Evolutionary conservation across 2,888 invertebrate species (phyloP), one percentile per base, ranked within the genome.

Genomic region (Candidula unifasciata): DNA sequence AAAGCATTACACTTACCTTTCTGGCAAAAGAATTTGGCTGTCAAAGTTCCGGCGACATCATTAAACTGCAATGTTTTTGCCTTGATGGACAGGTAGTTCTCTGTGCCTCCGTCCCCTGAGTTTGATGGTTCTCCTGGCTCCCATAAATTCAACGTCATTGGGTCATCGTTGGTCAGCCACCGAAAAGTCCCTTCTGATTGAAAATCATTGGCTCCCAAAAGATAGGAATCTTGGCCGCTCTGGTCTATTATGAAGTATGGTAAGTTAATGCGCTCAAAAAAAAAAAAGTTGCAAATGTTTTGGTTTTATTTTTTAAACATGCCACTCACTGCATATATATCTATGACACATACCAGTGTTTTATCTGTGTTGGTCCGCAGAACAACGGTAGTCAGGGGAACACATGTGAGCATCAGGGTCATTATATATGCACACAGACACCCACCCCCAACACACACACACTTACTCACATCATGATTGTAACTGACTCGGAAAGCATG

Each of bases 1-100:
- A 44, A 6, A 44, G 44, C 44, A 44, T 10, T 13, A 44, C 5
- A 33, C 69, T 69, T 69, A 69, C 69, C 33, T 69, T 69, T 30
- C 33, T 69, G 33, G 33, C 69, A 69, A 33, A 69, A 33, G 69
- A 69, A 69, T 35, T 69, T 69, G 69, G 69, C 69, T 69, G 1
- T 35, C 33, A 35, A 18, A 16, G 16, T 21, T 18, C 33, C 33
- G 2, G 33, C 3, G 18, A 27, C 69, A 27, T 69, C 69, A 33
- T 35, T 69, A 35, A 69, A 21, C 33, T 69, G 33, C 69, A 69
- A 33, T 69, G 69, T 35, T 69, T 1, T 2, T 13, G 13, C 35
- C 33, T 2, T 69, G 10, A 69, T 69, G 10, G 69, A 18, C 13
- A 69, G 69, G 18, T 69, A 16, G 33, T 69, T 21, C 35, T 69